Evolutionary conservation across 1,140 invertebrate species (phyloP), one percentile per base, ranked within the genome.

Genomic region (Heterodera schachtii): DNA sequence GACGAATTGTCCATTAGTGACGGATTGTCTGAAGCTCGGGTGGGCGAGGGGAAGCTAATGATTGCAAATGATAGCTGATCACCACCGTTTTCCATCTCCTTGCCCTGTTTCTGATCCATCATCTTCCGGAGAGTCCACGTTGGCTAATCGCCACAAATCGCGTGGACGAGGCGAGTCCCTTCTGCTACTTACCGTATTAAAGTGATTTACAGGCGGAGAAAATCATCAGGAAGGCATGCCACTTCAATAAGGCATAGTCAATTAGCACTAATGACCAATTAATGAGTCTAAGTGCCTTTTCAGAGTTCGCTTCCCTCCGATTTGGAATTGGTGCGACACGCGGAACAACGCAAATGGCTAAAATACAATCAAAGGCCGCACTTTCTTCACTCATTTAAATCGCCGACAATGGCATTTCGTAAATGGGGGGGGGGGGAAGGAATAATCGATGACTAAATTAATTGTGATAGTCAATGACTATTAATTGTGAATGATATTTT

Each of bases 81-180:
- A 87, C 87, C 13, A 83, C 88, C 41, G 77, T 78, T 0, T 73
- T 89, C 13, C 88, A 89, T 78, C 83, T 64, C 52, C 86, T 75
- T 71, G 86, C 77, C 2, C 73, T 86, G 21, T 84, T 85, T 19
- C 64, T 84, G 13, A 83, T 84, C 66, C 83, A 84, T 49, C 64
- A 86, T 21, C 74, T 89, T n/a, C 88, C 88, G n/a, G 88, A 89
- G 74, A 87, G 85, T 60, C 88, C 88, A 1, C 79, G 88, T 41
- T 89, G 88, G 88, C 66, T 90, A 67, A 87, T 90, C 49, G 82
- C 88, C 16, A 87, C 85, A 46, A 88, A 89, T 77, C 73, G 85
- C 77, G 83, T 84, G 19, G 83, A 84, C 77, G 84, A 89, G 79
- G 88, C 88, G 0, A 87, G 57, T 64, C 19, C 19, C 4, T 64